These are phyloP conservation scores for Papilio polytes DNA, from an alignment of 1,140 invertebrate species.

Conservation along the genomic window DNA sequence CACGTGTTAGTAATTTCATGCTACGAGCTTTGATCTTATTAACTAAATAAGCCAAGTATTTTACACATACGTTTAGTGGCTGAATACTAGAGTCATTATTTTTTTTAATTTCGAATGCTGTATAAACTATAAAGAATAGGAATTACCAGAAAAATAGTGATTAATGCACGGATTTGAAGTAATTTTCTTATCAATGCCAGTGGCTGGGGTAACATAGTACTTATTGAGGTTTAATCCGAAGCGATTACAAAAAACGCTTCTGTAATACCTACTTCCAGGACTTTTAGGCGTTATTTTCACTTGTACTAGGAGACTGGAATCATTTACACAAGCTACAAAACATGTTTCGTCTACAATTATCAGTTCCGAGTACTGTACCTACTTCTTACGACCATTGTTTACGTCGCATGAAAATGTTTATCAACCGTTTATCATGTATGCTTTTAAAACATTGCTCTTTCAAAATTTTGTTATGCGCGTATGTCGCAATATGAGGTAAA, in stretches of 20 bases:
- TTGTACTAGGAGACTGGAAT: not conserved
- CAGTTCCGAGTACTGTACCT: not conserved
- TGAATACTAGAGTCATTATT: no score
- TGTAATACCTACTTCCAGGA: not conserved
- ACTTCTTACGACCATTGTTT: slow-evolving; percentile 5
- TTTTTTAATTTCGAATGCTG: no score
- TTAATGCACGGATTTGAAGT: no score
- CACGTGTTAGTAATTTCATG: not conserved
- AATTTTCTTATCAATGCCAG: no score
- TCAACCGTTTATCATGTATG: slow-evolving; percentile 1
- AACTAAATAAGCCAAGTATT: not conserved
- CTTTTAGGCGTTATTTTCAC: not conserved
- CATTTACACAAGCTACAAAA: not conserved
- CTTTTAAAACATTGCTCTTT: not conserved
- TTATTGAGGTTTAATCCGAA: no score
- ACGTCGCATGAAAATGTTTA: slow-evolving; percentile 10
- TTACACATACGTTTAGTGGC: no score
- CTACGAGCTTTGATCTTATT: not conserved
- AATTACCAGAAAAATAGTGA: no score
- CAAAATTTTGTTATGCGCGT: not conserved
- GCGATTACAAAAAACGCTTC: not conserved
- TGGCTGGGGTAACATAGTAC: no score
- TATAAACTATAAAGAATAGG: no score
- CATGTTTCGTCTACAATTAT: not conserved
- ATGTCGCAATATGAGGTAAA: slow-evolving; percentile 14